Percentiles rank a stretch among this genome's conserved stretches.
phyloP scores from a whole-genome alignment of 2,888 invertebrate genomes.

The Meganola albula region DNA sequence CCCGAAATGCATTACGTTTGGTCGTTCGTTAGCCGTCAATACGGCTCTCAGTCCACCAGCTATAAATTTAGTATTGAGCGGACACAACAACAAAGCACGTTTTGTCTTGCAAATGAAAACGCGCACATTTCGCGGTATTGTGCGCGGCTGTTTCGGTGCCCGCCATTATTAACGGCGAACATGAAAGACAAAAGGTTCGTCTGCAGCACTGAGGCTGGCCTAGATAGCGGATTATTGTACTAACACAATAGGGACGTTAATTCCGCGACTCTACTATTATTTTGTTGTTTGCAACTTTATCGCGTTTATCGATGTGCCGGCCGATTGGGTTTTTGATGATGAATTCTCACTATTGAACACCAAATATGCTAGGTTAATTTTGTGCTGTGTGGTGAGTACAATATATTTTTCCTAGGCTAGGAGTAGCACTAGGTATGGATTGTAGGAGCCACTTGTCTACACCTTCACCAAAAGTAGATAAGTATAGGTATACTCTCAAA shows the following conservation, averaged over 20 bases:
- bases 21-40: slow-evolving; percentile 74
- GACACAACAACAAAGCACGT: slow-evolving; percentile 76
- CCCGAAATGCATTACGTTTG: slow-evolving; percentile 70
- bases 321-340: slow-evolving; percentile 31
- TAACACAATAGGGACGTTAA: slow-evolving; percentile 77
- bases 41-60: slow-evolving; percentile 69
- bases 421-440: too few relatives aligned
- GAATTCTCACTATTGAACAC: too few relatives aligned
- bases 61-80: slow-evolving; percentile 77
- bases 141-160: slow-evolving; percentile 77
- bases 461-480: too few relatives aligned
- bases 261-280: slow-evolving; percentile 75
- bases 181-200: slow-evolving; percentile 79
- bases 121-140: slow-evolving; percentile 78
- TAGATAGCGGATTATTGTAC: slow-evolving; percentile 78
- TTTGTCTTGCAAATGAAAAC: slow-evolving; percentile 79
- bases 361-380: too few relatives aligned
- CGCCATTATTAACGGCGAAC: slow-evolving; percentile 78
- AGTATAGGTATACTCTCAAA: too few relatives aligned
- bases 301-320: slow-evolving; percentile 66
- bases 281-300: slow-evolving; percentile 75
- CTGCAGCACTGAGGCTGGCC: slow-evolving; percentile 78
- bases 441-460: too few relatives aligned
- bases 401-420: too few relatives aligned
- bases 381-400: too few relatives aligned